Conservation (phyloP, 1,140 invertebrate genomes). For the Drosophila navojoa region DNA sequence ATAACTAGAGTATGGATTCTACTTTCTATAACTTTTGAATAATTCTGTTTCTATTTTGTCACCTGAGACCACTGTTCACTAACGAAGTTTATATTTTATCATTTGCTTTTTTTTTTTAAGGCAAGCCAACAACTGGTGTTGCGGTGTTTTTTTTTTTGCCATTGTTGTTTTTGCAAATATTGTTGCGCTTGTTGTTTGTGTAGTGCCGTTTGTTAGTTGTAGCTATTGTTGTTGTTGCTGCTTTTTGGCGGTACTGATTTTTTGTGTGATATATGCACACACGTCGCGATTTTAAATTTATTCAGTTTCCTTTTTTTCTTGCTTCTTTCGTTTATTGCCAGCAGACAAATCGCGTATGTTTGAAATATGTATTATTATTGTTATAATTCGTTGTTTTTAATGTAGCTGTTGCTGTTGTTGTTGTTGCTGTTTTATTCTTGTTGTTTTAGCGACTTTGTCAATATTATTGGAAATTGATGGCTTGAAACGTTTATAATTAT, state of each 20-base stretch:
- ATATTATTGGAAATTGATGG: slow-evolving; percentile 45
- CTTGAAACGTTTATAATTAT: slow-evolving; percentile 60
- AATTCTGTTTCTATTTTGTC: background rate
- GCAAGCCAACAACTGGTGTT: slow-evolving; percentile 51
- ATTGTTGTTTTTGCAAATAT: slow-evolving; percentile 32
- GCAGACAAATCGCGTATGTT: slow-evolving; percentile 59
- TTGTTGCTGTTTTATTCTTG: slow-evolving; percentile 7
- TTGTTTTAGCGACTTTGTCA: slow-evolving; percentile 35
- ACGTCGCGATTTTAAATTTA: slow-evolving; percentile 69
- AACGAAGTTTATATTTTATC: slow-evolving; percentile 46
- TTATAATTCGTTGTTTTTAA: slow-evolving; percentile 32
- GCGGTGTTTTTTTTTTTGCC: background rate
- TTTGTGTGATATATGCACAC: slow-evolving; percentile 62
- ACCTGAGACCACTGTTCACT: slow-evolving; percentile 50
- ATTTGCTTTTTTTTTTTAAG: slow-evolving; percentile 51
- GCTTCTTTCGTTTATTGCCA: slow-evolving; percentile 41
- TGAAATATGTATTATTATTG: slow-evolving; percentile 69
- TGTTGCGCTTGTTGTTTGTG: slow-evolving; percentile 21
- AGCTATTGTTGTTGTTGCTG: slow-evolving; percentile 41
- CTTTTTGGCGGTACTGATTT: slow-evolving; percentile 50
- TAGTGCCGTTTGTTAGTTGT: slow-evolving; percentile 38
- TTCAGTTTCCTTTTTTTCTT: slow-evolving; percentile 61
- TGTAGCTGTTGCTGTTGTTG: slow-evolving; percentile 21
- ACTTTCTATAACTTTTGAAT: too few species aligned
- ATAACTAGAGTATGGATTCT: too few species aligned